Conservation (phyloP, 1,140 invertebrate species). For the Sipha flava region DNA sequence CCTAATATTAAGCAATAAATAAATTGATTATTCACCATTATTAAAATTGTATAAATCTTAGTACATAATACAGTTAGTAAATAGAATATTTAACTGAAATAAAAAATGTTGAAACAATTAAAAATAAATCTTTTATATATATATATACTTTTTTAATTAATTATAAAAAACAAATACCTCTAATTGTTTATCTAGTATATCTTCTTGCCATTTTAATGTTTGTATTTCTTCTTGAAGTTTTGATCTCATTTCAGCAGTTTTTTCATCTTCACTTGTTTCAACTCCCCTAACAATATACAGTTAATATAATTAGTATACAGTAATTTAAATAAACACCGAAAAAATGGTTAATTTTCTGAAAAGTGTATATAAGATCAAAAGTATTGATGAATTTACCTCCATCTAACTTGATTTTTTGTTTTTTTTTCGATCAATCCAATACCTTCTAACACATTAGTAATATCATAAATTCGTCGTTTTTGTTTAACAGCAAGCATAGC, state of each 20-base stretch:
- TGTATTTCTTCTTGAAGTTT: conserved; percentile 29
- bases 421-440: conserved; percentile 97
- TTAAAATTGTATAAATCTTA: background rate
- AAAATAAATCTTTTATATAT: too few relatives aligned
- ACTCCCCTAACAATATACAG: background rate
- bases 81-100: too few relatives aligned
- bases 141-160: background rate
- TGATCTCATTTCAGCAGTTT: conserved; percentile 12
- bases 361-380: background rate
- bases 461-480: conserved; percentile 98
- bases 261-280: conserved; percentile 22
- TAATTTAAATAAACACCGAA: background rate
- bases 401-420: conserved; percentile 93
- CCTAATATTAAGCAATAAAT: too few relatives aligned
- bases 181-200: conserved; percentile 25
- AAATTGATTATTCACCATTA: too few relatives aligned
- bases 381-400: conserved; percentile 48
- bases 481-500: conserved; percentile 82
- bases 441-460: conserved; percentile 98
- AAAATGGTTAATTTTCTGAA: background rate
- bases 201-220: conserved; percentile 26
- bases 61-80: too few relatives aligned
- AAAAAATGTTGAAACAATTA: too few relatives aligned
- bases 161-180: background rate
- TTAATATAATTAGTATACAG: background rate